These are phyloP conservation scores for Origma solitaria DNA, from an alignment of 2,113 vertebrate species.

Conservation along the genomic window DNA sequence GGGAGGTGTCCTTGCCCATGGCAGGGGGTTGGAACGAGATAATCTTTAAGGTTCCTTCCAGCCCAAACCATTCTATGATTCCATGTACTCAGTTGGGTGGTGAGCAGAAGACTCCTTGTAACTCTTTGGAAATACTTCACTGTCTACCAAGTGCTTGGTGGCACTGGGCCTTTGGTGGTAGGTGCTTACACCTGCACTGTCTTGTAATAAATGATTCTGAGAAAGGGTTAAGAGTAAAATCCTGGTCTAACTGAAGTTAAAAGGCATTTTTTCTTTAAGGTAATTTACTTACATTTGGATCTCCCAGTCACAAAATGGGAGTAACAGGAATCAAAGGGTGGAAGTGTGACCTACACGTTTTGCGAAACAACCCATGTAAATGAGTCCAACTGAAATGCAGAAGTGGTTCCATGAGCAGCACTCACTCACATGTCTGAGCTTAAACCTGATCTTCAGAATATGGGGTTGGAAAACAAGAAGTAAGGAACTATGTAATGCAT, in stretches of 20 bases:
- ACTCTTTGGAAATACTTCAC: neutral
- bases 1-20: neutral
- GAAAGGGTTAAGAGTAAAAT: neutral
- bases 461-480: neutral
- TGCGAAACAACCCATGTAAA: neutral
- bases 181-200: neutral
- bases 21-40: neutral
- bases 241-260: neutral
- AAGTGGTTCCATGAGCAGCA: neutral
- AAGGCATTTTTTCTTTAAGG: neutral
- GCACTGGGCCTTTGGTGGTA: neutral
- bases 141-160: neutral
- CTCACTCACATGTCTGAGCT: neutral
- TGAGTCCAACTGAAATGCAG: fast-evolving
- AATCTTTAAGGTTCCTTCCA: neutral
- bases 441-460: neutral
- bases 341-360: neutral
- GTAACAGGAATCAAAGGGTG: neutral
- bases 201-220: neutral
- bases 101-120: neutral
- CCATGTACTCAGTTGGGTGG: neutral
- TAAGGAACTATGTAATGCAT: neutral
- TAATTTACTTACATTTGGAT: neutral
- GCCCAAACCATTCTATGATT: neutral
- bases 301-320: neutral